Base-by-base conservation (phyloP, 2,888 invertebrate genomes). In the Smittia aterrima region DNA sequence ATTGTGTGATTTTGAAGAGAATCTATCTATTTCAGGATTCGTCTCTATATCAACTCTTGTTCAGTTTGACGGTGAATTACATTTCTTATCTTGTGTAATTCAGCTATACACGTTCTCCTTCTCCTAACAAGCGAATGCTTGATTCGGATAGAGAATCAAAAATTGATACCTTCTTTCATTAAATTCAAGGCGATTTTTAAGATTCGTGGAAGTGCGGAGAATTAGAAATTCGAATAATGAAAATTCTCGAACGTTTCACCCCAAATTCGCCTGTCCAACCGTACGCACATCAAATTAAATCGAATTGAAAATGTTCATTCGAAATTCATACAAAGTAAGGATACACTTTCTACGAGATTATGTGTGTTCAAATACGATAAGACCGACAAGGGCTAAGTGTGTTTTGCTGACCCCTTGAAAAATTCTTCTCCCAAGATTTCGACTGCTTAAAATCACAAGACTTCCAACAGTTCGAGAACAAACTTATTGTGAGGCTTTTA, bases 301-400 rank as follows among this genome's bases (percentile, higher is more conserved):
- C 18, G 54, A 72, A 72, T 72, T 72, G 72, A 72, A 72, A 72
- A 38, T 72, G 58, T 72, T 72, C 72, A 72, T 72, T 72, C 32
- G 72, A 72, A 72, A 72, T 72, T 72, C 72, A 72, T 72, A 62
- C 62, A 72, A 72, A 70, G 24, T 54, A 70, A 70, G 70, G 54
- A 70, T 70, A 54, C 70, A 54, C 47, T 54, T 70, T 54, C 27
- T 62, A 72, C 1, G 20, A 72, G 72, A 72, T 72, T 72, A 72
- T 72, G 72, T 72, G 62, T 72, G 72, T 72, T 72, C 53, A 32
- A 40, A 62, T 22, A 18, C 32, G 72, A 72, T 72, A 72, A 72
- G 72, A 66, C 24, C 40, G 40, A 40, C 38, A 66, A 20, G 27
- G 16, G 13, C 25, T 27, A 64, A 27, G 9, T 64, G 25, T 64